Evolutionary conservation across 2,797 vertebrate genomes (phyloP), one percentile per base, ranked within the genome.

Genomic region (Centropyge bicolor): DNA sequence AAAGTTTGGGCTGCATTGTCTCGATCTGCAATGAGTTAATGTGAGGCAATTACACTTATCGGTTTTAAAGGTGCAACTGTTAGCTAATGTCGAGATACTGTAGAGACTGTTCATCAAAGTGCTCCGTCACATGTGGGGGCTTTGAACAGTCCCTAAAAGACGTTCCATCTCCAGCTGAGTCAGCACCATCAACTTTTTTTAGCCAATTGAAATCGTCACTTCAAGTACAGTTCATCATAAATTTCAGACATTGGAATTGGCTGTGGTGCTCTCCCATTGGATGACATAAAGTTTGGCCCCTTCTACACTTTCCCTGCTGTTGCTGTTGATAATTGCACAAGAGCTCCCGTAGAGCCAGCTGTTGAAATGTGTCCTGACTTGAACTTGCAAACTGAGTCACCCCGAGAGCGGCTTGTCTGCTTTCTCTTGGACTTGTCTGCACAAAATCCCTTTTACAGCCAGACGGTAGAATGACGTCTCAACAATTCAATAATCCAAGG

Each of bases 301-400:
- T 38, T 82, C 65, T 76, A 71, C 80, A 57, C 51, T 89, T 80
- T 87, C 74, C 85, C 87, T 74, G 82, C 86, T 89, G 79, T 81
- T 91, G 78, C 90, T 90, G 88, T 90, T 91, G 83, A 91, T 91
- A 91, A 94, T 94, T 94, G 86, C 87, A 83, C 92, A 93, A 95
- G 83, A 88, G 87, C 90, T 92, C 92, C 87, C 62, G 87, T 89
- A 89, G 93, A 92, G 90, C 89, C 94, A 95, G 94, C 93, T 95
- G 95, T 89, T 90, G 81, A 81, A 89, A 84, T 85, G 76, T 94
- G 94, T 94, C 93, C 93, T 87, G 83, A 92, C 89, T 78, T 94
- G 93, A 95, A 95, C 92, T 88, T 77, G 79, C 78, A 83, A 88
- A 94, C 92, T 89, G 90, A 94, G 82, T 95, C 92, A 92, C 88